These are phyloP conservation scores for Linurgus olivaceus DNA, from an alignment of 2,797 vertebrate genomes.

Conservation along the genomic window DNA sequence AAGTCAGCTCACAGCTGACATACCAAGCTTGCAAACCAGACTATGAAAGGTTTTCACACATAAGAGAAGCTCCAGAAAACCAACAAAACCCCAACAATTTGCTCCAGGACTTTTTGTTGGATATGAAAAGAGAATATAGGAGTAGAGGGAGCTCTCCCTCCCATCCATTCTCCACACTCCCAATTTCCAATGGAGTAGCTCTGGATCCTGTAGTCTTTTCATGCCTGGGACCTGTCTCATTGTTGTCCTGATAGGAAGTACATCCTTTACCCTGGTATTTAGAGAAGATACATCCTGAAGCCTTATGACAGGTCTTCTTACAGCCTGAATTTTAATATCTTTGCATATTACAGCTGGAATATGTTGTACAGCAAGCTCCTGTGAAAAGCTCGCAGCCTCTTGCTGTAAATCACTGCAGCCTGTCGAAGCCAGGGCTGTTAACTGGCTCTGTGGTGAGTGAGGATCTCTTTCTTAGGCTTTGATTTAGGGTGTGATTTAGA, in stretches of 20 bases:
- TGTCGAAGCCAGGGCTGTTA: not conserved
- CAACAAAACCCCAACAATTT: not conserved
- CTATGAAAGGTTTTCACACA: not conserved
- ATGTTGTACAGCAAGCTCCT: not conserved
- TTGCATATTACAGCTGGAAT: not conserved
- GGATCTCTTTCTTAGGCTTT: slow-evolving; percentile 38
- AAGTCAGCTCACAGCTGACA: not conserved
- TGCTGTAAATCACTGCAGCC: slow-evolving; percentile 19
- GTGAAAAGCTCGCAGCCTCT: not conserved
- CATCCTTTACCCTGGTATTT: not conserved
- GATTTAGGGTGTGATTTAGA: slow-evolving; percentile 43
- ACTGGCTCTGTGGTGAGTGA: not conserved
- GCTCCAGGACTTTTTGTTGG: not conserved
- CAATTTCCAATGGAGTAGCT: not conserved
- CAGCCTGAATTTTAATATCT: not conserved
- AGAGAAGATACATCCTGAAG: not conserved
- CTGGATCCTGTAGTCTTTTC: not conserved
- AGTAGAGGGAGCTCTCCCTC: not conserved
- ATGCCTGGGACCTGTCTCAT: not conserved
- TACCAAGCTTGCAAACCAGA: not conserved
- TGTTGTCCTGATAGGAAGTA: not conserved
- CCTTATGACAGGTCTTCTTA: not conserved
- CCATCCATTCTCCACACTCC: fast-evolving
- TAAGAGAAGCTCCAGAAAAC: not conserved
- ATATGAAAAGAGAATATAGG: not conserved